phyloP scores from a whole-genome alignment of 2,888 invertebrate genomes.

The Leptinotarsa juncta region DNA sequence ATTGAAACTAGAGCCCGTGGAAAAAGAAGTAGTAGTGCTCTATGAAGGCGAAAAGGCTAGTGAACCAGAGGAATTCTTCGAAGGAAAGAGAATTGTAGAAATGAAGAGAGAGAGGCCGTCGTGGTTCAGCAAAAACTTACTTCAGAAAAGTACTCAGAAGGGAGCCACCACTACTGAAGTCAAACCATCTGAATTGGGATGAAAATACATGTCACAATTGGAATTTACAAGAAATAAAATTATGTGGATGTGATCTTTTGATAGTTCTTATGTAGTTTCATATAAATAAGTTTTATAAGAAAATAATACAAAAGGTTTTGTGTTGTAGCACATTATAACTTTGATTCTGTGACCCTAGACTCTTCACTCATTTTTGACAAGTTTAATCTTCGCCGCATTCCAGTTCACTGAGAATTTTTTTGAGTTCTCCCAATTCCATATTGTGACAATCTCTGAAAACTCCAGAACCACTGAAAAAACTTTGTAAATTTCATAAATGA shows the following conservation, averaged over 20 bases:
- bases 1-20: constrained; percentile 78
- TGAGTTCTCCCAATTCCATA: constrained; percentile 32
- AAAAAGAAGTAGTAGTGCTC: constrained; percentile 86
- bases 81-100: constrained; percentile 87
- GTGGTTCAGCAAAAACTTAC: constrained; percentile 89
- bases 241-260: neutral
- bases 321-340: neutral
- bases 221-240: neutral
- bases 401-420: constrained; percentile 21
- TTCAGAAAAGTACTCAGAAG: constrained; percentile 82
- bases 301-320: neutral
- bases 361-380: constrained; percentile 9
- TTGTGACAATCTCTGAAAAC: constrained; percentile 54
- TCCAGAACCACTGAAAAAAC: constrained; percentile 50
- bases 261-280: neutral
- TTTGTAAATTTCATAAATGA: neutral
- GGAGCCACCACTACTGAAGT: constrained; percentile 78
- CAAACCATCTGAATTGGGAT: constrained; percentile 80
- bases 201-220: constrained; percentile 48
- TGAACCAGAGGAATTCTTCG: constrained; percentile 72
- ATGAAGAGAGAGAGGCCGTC: constrained; percentile 85
- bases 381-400: constrained; percentile 24
- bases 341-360: neutral
- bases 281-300: neutral
- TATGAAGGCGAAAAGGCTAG: constrained; percentile 84